Conservation (phyloP, 1,140 invertebrate genomes). For the Drosophila takahashii region DNA sequence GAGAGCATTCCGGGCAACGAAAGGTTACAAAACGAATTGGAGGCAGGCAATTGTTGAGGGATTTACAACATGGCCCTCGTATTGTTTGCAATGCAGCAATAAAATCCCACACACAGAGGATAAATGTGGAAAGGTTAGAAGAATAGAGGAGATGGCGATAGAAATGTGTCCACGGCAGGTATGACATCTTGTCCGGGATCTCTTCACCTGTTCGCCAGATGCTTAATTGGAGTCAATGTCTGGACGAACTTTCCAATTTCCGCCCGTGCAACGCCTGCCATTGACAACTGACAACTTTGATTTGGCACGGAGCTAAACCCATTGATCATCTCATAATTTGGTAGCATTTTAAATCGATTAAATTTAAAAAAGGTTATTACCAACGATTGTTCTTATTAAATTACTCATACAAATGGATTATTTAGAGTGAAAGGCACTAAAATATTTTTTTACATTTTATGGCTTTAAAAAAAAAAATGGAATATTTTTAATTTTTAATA, state of each 20-base stretch:
- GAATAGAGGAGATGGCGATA: not conserved
- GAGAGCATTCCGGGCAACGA: conserved; percentile 20
- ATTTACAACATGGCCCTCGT: conserved; percentile 28
- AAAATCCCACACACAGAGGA: conserved; percentile 8
- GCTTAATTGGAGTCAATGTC: conserved; percentile 51
- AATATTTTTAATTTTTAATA: too few species aligned
- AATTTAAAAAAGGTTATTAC: too few species aligned
- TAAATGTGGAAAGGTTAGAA: conserved; percentile 15
- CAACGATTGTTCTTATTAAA: too few species aligned
- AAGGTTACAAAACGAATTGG: conserved; percentile 22
- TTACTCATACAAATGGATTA: too few species aligned
- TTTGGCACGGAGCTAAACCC: conserved; percentile 4
- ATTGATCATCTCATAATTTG: not conserved
- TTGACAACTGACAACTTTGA: conserved; percentile 57
- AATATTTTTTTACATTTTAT: too few species aligned
- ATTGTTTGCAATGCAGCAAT: conserved; percentile 31
- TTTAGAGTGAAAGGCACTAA: too few species aligned
- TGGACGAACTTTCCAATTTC: conserved; percentile 34
- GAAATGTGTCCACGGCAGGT: conserved; percentile 19
- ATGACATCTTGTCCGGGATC: conserved; percentile 19
- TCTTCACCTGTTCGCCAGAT: conserved; percentile 11
- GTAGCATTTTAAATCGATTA: not conserved
- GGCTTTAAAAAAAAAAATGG: too few species aligned
- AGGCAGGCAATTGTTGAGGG: conserved; percentile 58
- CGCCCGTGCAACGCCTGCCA: conserved; percentile 17